A percentile compares a stretch with the other conserved stretches of the same genome.
These are phyloP conservation scores for Rattus rattus DNA, from an alignment of 2,113 vertebrate genomes.

Conservation along the genomic window DNA sequence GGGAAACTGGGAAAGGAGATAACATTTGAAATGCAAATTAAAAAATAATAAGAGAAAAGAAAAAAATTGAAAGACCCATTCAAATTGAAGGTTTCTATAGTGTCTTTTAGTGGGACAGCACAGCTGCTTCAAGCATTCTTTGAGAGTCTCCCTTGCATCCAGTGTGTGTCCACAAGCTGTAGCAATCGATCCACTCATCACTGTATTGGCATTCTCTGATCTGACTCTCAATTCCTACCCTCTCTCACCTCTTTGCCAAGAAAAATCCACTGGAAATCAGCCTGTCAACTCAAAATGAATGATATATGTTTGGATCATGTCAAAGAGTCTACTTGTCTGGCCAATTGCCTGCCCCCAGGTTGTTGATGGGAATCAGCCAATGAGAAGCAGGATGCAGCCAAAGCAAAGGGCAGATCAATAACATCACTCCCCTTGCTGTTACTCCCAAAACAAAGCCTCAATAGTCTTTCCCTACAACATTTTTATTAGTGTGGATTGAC, in stretches of 20 bases:
- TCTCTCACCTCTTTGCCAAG: background rate
- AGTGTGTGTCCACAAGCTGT: background rate
- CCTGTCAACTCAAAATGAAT: slow-evolving; percentile 10
- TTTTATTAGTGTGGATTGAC: background rate
- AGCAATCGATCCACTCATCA: background rate
- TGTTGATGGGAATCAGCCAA: background rate
- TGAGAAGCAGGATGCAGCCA: background rate
- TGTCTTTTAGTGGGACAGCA: background rate
- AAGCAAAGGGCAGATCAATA: background rate
- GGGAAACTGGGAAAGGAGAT: no score
- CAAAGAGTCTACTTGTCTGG: background rate
- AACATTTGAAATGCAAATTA: background rate
- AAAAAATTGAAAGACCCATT: background rate
- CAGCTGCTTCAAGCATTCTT: background rate
- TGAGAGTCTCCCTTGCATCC: background rate
- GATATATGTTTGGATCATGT: background rate
- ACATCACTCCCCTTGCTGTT: accelerated
- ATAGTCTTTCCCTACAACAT: background rate
- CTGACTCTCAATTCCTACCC: background rate
- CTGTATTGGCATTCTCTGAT: background rate
- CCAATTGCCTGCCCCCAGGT: background rate
- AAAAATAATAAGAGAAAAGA: background rate
- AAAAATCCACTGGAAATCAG: slow-evolving; percentile 26
- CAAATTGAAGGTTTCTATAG: background rate
- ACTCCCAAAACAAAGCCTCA: background rate